Percentiles rank a stretch among this genome's conserved stretches.
These are phyloP conservation scores for Larimichthys polyactis DNA, from an alignment of 2,113 vertebrate species.

Conservation along the genomic window DNA sequence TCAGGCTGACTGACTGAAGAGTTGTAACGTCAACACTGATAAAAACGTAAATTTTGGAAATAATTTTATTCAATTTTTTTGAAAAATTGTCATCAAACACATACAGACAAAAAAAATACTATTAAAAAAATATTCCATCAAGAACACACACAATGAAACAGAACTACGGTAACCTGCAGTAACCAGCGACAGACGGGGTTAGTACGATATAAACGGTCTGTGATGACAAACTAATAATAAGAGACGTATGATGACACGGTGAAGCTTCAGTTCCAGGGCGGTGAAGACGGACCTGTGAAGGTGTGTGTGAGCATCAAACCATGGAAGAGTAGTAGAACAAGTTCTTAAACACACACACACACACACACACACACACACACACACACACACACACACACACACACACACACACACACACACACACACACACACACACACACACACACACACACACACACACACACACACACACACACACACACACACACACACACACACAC, in stretches of 20 bases:
- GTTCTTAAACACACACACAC: constrained; percentile 46
- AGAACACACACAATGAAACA: constrained; percentile 40
- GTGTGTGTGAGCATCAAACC: not conserved
- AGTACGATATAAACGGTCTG: constrained; percentile 36
- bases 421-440: too few relatives aligned
- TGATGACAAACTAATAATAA: constrained; percentile 8
- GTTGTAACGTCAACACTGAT: not conserved
- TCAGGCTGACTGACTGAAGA: not conserved
- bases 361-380: too few relatives aligned
- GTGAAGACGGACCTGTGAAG: not conserved
- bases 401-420: too few relatives aligned
- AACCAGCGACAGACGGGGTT: constrained; percentile 19
- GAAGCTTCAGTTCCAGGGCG: constrained; percentile 29
- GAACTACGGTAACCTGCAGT: constrained; percentile 52
- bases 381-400: too few relatives aligned
- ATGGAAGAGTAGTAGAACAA: constrained; percentile 24
- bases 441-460: too few relatives aligned
- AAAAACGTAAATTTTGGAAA: constrained; percentile 58
- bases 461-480: constrained; percentile 31
- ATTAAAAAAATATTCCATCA: constrained; percentile 56
- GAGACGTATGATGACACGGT: constrained; percentile 14
- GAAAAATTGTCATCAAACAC: constrained; percentile 63
- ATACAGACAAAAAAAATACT: constrained; percentile 52
- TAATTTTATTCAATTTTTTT: constrained; percentile 71
- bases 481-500: constrained; percentile 41